Conservation (phyloP, 1,140 invertebrate genomes). For the Lordiphosa clarofinis region DNA sequence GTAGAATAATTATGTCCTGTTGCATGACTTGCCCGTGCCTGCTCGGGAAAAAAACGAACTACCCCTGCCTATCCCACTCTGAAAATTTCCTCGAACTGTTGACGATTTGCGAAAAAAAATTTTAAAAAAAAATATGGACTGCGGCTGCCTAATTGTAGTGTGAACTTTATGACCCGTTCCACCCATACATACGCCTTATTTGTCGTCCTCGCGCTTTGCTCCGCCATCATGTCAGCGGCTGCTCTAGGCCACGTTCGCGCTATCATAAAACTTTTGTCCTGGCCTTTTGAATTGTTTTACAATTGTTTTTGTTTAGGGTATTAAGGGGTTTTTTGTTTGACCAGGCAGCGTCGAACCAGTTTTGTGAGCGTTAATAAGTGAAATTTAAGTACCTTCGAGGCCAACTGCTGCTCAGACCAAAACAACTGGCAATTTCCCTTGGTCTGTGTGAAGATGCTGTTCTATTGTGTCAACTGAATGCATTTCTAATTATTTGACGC, state of each 20-base stretch:
- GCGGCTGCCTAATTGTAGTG: slow-evolving; percentile 61
- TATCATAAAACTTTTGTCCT: slow-evolving; percentile 59
- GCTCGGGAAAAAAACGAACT: slow-evolving; percentile 10
- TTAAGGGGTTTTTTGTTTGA: slow-evolving; percentile 75
- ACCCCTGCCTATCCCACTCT: slow-evolving; percentile 35
- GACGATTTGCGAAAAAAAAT: slow-evolving; percentile 61
- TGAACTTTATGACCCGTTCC: slow-evolving; percentile 57
- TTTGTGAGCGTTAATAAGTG: slow-evolving; percentile 61
- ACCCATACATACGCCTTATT: slow-evolving; percentile 39
- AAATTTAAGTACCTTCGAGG: slow-evolving; percentile 54
- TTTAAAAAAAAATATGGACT: slow-evolving; percentile 52
- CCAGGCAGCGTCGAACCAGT: slow-evolving; percentile 14
- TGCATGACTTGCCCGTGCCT: slow-evolving; percentile 57
- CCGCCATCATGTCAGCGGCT: slow-evolving; percentile 15
- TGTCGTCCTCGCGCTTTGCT: slow-evolving; percentile 46
- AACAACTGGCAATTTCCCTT: slow-evolving; percentile 19
- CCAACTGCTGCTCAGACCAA: slow-evolving; percentile 23
- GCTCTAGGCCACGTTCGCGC: slow-evolving; percentile 36
- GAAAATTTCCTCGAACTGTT: slow-evolving; percentile 54
- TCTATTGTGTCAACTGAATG: slow-evolving; percentile 60
- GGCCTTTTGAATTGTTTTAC: slow-evolving; percentile 36
- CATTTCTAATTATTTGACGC: slow-evolving; percentile 62
- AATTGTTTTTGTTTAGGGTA: slow-evolving; percentile 58
- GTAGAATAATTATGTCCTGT: slow-evolving; percentile 42
- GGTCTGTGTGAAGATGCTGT: slow-evolving; percentile 25